Percentiles rank a stretch among this genome's conserved stretches.
Conservation (phyloP, 2,113 vertebrate genomes). For the Sinocyclocheilus rhinocerous region DNA sequence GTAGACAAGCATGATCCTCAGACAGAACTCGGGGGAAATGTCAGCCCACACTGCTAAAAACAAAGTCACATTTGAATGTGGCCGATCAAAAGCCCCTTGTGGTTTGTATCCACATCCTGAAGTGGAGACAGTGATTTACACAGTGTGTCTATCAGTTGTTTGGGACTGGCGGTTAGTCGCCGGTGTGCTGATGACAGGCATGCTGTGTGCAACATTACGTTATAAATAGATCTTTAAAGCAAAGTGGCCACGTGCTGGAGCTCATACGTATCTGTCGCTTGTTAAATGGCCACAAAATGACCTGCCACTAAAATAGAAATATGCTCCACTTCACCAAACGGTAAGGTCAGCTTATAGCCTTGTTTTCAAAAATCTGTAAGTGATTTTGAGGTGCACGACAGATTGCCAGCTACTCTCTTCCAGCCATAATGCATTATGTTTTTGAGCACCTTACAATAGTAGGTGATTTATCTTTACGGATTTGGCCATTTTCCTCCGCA, state of each 20-base stretch:
- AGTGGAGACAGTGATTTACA: constrained; percentile 29
- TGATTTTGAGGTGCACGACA: constrained; percentile 60
- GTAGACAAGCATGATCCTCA: background rate
- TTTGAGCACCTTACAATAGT: constrained; percentile 68
- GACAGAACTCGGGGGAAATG: background rate
- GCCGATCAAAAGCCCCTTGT: constrained; percentile 9
- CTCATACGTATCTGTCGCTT: constrained; percentile 18
- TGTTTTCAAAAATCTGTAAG: constrained; percentile 65
- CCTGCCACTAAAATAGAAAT: constrained; percentile 62
- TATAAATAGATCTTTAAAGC: constrained; percentile 35
- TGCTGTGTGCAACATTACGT: constrained; percentile 14
- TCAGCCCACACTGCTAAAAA: background rate
- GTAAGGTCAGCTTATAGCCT: constrained; percentile 57
- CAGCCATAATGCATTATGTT: constrained; percentile 60
- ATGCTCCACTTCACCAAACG: constrained; percentile 55
- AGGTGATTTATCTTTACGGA: constrained; percentile 67
- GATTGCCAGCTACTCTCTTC: background rate
- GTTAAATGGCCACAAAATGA: constrained; percentile 31
- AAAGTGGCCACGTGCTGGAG: constrained; percentile 17
- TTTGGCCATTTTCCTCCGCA: constrained; percentile 63
- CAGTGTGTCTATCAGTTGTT: constrained; percentile 16
- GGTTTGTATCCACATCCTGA: constrained; percentile 25
- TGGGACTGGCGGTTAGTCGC: background rate
- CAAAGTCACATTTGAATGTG: background rate
- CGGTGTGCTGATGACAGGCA: constrained; percentile 21